Evolutionary conservation across 1,140 invertebrate species (phyloP).

Genomic region (Drosophila ogumai): DNA sequence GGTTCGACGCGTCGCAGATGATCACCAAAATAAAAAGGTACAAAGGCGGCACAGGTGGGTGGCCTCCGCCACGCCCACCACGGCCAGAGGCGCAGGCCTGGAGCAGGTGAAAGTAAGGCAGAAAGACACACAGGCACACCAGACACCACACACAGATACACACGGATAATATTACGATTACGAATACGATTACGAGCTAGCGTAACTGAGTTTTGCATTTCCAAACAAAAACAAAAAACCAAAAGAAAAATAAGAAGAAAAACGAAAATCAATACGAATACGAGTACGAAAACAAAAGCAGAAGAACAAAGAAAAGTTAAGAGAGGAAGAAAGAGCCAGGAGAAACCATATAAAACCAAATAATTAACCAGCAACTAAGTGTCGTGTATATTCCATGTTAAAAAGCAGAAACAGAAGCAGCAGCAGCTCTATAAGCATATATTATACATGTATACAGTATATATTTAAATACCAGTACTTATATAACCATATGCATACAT

Average conservation of each 20-base stretch:
- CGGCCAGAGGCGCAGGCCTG: conserved; percentile 38
- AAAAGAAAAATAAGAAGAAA: conserved; percentile 3
- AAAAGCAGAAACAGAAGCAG: conserved; percentile 31
- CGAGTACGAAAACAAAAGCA: not conserved
- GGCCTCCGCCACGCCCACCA: conserved; percentile 22
- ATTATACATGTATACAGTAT: conserved; percentile 57
- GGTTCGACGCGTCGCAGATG: conserved; percentile 30
- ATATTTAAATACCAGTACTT: conserved; percentile 49
- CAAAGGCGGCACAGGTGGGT: conserved; percentile 55
- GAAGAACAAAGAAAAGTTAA: not conserved
- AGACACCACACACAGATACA: conserved; percentile 14
- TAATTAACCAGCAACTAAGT: conserved; percentile 72
- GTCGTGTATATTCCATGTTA: conserved; percentile 80
- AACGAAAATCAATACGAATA: conserved; percentile 13
- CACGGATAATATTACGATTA: conserved; percentile 50
- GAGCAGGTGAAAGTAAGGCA: conserved; percentile 69
- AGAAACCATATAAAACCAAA: conserved; percentile 39
- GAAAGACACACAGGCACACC: conserved; percentile 26
- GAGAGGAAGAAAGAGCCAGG: conserved; percentile 2
- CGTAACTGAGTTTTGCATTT: conserved; percentile 72
- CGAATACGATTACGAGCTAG: conserved; percentile 58
- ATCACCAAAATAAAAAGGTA: conserved; percentile 73
- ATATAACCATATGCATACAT: conserved; percentile 61
- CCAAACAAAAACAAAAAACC: conserved; percentile 29
- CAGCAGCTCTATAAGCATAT: conserved; percentile 56